A percentile compares a stretch with the other conserved stretches of the same genome.
phyloP scores from a whole-genome alignment of 2,797 vertebrate genomes.

The Cirrhinus mrigala region DNA sequence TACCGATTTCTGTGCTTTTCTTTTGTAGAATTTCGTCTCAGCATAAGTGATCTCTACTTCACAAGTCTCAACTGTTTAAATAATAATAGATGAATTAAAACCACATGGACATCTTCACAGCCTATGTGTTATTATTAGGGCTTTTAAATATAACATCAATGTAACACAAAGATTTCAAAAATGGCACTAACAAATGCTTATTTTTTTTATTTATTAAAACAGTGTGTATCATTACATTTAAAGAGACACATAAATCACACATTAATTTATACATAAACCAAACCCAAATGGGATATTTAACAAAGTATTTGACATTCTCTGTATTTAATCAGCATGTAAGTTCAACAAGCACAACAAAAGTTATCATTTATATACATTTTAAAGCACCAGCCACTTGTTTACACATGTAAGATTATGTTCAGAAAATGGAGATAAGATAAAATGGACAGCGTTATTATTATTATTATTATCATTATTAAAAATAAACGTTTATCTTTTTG shows the following conservation, averaged over 20 bases:
- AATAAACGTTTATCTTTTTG: no score
- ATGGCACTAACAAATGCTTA: accelerated
- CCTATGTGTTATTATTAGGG: neutral
- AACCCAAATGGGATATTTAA: no score
- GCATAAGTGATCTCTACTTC: neutral
- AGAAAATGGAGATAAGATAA: neutral
- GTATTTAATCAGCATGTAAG: no score
- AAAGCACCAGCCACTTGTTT: neutral
- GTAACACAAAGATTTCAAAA: neutral
- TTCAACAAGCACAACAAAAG: no score
- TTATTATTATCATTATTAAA: no score
- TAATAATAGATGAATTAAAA: neutral
- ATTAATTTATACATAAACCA: no score
- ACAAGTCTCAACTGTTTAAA: neutral
- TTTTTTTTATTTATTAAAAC: no score
- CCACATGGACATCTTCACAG: neutral
- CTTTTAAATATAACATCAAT: neutral
- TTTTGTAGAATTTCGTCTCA: neutral
- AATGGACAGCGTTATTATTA: no score
- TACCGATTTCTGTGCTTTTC: neutral
- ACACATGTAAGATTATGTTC: neutral
- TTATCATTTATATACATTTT: no score
- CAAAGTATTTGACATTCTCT: no score
- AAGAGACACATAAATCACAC: no score
- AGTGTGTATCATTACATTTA: neutral